Base-by-base conservation (phyloP, 2,888 invertebrate species). In the Alitta virens region DNA sequence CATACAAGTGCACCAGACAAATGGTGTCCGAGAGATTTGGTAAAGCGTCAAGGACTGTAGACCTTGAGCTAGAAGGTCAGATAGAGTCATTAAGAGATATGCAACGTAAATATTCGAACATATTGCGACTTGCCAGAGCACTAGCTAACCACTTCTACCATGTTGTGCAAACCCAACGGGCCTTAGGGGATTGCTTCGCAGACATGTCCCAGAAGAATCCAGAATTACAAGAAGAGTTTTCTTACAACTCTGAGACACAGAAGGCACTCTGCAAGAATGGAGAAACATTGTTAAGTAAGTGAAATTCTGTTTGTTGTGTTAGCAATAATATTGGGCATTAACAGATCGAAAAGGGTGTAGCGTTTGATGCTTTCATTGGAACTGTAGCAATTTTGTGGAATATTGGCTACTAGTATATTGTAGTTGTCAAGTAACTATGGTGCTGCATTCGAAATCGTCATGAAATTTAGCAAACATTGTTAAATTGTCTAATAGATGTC, bases 1-100 rank as follows among this genome's bases (percentile, higher is more conserved):
- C 97, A 0, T 98, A 95, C 83, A 98, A 97, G 83, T 98, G 97
- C 81, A 98, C 98, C 5, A 91, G 93, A 75, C 98, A 99, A 82
- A 87, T 96, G 64, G 89, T 99, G 83, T 91, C 94, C 72, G 98
- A 99, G 82, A 94, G 94, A 80, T 86, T 99, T 61, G 98, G 98
- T 21, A 98, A 82, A 71, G 77, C 79, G 14, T 79, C 82, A 38
- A 78, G 81, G 61, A 85, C 85, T 21, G 80, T 85, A 7, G 85
- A 85, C 83, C 68, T 84, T 87, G 97, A 97, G 83, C 83, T 98
- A 74, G 98, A 98, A 84, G 88, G 91, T 18, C 92, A 94, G 83
- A 97, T 98, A 72, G 95, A 95, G 81, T 87, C 89, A 73, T 83
- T 97, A 64, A 87, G 96, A 67, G 97, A 97, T 80, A 95, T 95